Conservation (phyloP, 1,140 invertebrate genomes). For the Drosophila aff. region DNA sequence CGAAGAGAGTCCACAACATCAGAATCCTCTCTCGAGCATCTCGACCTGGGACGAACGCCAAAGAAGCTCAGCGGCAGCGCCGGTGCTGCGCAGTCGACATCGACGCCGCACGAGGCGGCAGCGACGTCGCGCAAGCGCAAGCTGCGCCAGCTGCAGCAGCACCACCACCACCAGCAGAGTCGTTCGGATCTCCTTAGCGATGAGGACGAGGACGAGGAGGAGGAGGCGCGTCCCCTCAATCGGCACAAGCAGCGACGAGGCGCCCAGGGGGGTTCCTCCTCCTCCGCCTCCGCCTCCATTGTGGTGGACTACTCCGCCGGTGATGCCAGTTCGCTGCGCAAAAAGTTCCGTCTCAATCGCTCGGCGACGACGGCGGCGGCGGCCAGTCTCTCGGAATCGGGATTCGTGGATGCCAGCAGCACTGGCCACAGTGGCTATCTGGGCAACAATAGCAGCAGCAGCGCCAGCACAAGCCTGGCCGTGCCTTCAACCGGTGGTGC, state of each 20-base stretch:
- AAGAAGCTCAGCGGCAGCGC: slow-evolving; percentile 73
- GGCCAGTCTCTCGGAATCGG: slow-evolving; percentile 67
- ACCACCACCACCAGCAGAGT: slow-evolving; percentile 42
- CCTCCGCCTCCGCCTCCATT: slow-evolving; percentile 44
- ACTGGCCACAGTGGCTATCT: slow-evolving; percentile 53
- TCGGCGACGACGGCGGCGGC: slow-evolving; percentile 17
- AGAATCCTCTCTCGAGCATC: slow-evolving; percentile 82
- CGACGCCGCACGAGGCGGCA: slow-evolving; percentile 64
- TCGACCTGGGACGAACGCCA: slow-evolving; percentile 80
- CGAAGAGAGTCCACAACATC: slow-evolving; percentile 80
- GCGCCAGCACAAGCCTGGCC: slow-evolving; percentile 2
- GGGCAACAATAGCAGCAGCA: slow-evolving; percentile 47
- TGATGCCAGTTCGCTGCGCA: slow-evolving; percentile 78
- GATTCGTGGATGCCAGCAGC: slow-evolving; percentile 76
- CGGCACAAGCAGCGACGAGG: slow-evolving; percentile 76
- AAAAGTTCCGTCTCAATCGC: slow-evolving; percentile 80
- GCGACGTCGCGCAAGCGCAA: slow-evolving; percentile 65
- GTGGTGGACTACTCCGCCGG: slow-evolving; percentile 68
- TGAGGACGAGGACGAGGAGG: slow-evolving; percentile 52
- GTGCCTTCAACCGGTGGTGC: slow-evolving; percentile 1
- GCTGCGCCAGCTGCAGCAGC: slow-evolving; percentile 62
- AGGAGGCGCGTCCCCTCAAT: slow-evolving; percentile 22
- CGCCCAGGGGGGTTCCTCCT: slow-evolving; percentile 31
- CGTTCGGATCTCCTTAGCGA: slow-evolving; percentile 31
- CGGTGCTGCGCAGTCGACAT: slow-evolving; percentile 66